Percentiles rank a stretch among this genome's conserved stretches.
Evolutionary conservation across 2,113 vertebrate genomes (phyloP).

Genomic region (Columbina picui): DNA sequence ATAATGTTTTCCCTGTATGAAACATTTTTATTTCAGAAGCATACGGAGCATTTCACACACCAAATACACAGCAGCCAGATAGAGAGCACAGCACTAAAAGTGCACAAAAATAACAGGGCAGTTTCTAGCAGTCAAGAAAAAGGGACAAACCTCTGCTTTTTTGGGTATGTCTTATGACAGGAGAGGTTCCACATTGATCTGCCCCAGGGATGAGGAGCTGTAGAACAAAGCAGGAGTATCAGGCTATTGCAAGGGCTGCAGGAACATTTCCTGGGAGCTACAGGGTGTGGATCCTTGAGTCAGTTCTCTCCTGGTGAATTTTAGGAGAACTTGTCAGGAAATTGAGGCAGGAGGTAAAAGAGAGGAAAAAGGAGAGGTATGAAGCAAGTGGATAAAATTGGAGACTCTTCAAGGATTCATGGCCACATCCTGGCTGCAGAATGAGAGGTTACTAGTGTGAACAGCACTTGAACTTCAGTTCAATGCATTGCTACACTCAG

Average conservation of each 20-base stretch:
- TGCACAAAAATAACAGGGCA: neutral
- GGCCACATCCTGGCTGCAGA: neutral
- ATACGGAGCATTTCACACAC: neutral
- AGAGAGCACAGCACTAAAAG: neutral
- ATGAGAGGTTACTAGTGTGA: neutral
- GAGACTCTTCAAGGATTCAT: neutral
- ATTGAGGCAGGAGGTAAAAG: neutral
- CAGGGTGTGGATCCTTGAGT: neutral
- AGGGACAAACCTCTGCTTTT: neutral
- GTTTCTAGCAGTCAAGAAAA: neutral
- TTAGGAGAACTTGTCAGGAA: neutral
- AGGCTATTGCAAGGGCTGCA: neutral
- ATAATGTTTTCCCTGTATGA: neutral
- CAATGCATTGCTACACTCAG: neutral
- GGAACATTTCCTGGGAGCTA: neutral
- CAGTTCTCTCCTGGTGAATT: neutral
- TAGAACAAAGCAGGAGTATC: neutral
- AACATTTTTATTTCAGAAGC: neutral
- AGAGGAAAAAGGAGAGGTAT: neutral
- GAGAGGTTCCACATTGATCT: neutral
- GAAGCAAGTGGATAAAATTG: neutral
- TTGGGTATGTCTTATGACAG: neutral
- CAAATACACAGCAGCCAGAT: neutral
- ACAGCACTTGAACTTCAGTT: neutral
- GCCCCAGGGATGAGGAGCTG: neutral